phyloP scores from a whole-genome alignment of 2,797 vertebrate genomes.

The Dryobates pubescens region DNA sequence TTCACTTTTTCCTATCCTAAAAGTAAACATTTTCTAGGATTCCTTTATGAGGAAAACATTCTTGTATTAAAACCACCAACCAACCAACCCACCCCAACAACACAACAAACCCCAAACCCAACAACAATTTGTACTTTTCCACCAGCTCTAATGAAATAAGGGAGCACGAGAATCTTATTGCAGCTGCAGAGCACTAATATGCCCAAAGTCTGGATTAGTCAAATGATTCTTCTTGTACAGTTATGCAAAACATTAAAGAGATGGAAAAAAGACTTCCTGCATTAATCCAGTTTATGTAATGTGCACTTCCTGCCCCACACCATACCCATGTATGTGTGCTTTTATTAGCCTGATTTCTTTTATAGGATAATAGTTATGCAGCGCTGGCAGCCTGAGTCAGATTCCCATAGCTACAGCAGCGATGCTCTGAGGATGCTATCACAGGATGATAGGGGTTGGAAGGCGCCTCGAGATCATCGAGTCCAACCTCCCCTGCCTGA shows the following conservation, averaged over 20 bases:
- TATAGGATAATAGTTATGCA: not conserved
- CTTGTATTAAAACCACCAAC: not conserved
- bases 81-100: not conserved
- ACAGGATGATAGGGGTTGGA: too few relatives aligned
- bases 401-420: not conserved
- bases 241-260: slow-evolving; percentile 65
- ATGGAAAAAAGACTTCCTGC: slow-evolving; percentile 60
- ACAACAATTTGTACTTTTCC: slow-evolving; percentile 19
- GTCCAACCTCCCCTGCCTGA: too few relatives aligned
- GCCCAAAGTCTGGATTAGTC: slow-evolving; percentile 62
- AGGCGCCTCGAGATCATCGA: too few relatives aligned
- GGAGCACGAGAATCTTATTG: slow-evolving; percentile 52
- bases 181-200: slow-evolving; percentile 49
- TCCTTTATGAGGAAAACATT: slow-evolving; percentile 1
- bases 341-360: slow-evolving; percentile 11
- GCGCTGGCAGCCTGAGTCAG: not conserved
- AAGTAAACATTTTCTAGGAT: not conserved
- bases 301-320: slow-evolving; percentile 28
- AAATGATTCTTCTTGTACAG: slow-evolving; percentile 36
- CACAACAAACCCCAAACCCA: not conserved
- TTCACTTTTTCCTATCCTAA: not conserved
- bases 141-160: slow-evolving; percentile 44
- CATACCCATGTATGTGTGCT: not conserved
- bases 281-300: slow-evolving; percentile 60
- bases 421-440: not conserved